Percentiles rank a stretch among this genome's conserved stretches.
Conservation (phyloP, 1,140 invertebrate species). For the Penaeus japonicus region DNA sequence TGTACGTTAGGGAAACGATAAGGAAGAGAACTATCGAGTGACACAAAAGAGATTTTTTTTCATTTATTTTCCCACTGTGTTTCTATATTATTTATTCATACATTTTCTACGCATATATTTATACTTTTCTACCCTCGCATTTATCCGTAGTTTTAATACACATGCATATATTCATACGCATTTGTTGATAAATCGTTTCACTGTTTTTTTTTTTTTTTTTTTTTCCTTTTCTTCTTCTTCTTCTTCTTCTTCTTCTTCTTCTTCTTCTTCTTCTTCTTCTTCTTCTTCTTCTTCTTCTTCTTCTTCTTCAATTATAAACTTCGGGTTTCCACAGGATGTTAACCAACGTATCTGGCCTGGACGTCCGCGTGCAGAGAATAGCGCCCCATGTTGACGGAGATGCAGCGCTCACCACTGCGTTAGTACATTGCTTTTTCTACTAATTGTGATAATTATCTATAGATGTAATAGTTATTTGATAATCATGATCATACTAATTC, state of each 20-base stretch:
- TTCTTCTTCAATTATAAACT: slow-evolving; percentile 14
- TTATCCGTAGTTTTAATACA: neutral
- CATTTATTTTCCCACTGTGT: neutral
- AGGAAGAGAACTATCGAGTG: too few species aligned
- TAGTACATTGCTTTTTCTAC: neutral
- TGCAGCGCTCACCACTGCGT: slow-evolving; percentile 43
- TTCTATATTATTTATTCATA: neutral
- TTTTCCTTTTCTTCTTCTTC: neutral
- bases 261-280: neutral
- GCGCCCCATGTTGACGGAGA: slow-evolving; percentile 71
- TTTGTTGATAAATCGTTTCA: neutral
- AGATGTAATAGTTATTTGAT: too few species aligned
- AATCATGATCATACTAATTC: too few species aligned
- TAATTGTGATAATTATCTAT: neutral
- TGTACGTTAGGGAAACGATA: too few species aligned
- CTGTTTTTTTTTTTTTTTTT: neutral
- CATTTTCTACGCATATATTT: slow-evolving; percentile 11
- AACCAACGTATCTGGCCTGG: slow-evolving; percentile 76
- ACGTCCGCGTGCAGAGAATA: slow-evolving; percentile 79
- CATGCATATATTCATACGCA: neutral
- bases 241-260: neutral
- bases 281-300: neutral
- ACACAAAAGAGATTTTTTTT: neutral
- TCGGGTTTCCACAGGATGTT: slow-evolving; percentile 67
- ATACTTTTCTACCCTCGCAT: neutral